Evolutionary conservation across 2,797 vertebrate genomes (phyloP).

Genomic region (Liparis tanakae): DNA sequence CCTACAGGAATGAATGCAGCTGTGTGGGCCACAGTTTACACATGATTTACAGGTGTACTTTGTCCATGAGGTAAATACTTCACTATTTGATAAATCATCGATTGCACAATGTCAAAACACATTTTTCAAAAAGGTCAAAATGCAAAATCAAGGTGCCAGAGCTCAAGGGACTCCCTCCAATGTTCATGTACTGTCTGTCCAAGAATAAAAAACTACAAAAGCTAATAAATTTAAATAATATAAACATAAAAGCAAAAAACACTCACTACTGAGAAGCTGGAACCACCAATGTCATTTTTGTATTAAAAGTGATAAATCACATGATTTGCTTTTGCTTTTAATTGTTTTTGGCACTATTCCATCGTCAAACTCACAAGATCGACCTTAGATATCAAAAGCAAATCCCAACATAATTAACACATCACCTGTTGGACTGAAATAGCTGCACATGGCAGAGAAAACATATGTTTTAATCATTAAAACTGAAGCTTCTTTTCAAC

Average conservation of each 20-base stretch:
- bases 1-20: slow-evolving; percentile 93
- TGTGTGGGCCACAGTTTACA: slow-evolving; percentile 92
- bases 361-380: slow-evolving; percentile 1
- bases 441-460: not conserved
- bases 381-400: not conserved
- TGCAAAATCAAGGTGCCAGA: not conserved
- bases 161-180: not conserved
- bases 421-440: slow-evolving; percentile 15
- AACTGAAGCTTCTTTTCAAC: not conserved
- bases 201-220: not conserved
- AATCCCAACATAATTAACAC: not conserved
- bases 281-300: not conserved
- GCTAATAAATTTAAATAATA: not conserved
- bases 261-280: not conserved
- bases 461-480: slow-evolving; percentile 3
- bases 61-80: slow-evolving; percentile 88
- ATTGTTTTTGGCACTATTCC: not conserved
- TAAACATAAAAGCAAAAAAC: not conserved
- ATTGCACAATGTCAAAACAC: not conserved
- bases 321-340: not conserved
- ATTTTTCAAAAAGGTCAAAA: not conserved
- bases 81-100: not conserved
- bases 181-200: not conserved
- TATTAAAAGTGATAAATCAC: not conserved
- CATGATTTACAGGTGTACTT: slow-evolving; percentile 92